Evolutionary conservation across 2,888 invertebrate genomes (phyloP), one percentile per base, ranked within the genome.

Genomic region (Mactromeris polynyma): DNA sequence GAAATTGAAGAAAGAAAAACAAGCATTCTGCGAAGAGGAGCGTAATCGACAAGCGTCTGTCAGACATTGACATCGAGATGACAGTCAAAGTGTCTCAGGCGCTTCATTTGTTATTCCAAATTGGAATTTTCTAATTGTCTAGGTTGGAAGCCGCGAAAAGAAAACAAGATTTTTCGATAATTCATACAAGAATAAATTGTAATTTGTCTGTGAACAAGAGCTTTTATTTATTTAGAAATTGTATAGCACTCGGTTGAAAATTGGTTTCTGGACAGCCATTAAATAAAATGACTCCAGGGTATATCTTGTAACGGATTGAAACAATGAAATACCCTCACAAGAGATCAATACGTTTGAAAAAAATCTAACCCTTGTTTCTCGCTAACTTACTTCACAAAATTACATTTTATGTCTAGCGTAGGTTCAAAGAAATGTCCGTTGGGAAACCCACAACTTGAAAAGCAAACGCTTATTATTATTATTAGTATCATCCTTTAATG

Each of bases 171-270:
- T 79, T 80, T 86, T 69, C 85, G 88, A 87, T 86, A 90, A 82
- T 90, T 85, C 82, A 89, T 87, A 83, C 83, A 90, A 83, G 86
- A 90, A 89, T 90, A 89, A 91, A 90, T 83, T 85, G 85, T 90
- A 88, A 91, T 91, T 91, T 91, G 91, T 91, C 91, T 83, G 83
- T 69, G 84, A 85, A 84, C 91, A 89, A 90, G 88, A 36, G 21
- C 58, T 79, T 7, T 58, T 90, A 90, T 91, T 90, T 88, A 90
- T 90, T 80, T 91, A 77, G 91, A 87, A 91, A 91, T 54, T 73
- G 69, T 85, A 91, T 85, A 85, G 54, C 89, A 81, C 87, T 84
- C 85, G 89, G 86, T 87, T 86, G 81, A 85, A 89, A 90, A 90
- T 90, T 91, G 91, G 83, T 89, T 89, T 89, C 81, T n/a, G 84